phyloP scores from a whole-genome alignment of 37 sponge, comb jelly and placozoan species.

The Cliona cf. orientalis region DNA sequence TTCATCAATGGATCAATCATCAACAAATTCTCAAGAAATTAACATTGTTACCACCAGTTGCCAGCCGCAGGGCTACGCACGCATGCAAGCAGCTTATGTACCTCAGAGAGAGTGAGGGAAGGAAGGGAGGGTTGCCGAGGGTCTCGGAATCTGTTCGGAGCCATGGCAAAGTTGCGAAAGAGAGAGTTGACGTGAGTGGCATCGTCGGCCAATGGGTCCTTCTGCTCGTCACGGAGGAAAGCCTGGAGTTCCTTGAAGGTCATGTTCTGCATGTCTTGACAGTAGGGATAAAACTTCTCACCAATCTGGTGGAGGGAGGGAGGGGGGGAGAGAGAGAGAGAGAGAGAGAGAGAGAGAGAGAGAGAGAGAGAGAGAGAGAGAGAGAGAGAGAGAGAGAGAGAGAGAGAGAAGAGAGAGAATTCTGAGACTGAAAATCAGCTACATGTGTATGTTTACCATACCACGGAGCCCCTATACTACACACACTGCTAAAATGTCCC shows the following conservation, averaged over 20 bases:
- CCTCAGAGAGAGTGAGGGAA: slow-evolving; percentile 70
- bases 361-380: too few relatives aligned
- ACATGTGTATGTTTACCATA: too few relatives aligned
- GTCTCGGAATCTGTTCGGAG: slow-evolving; percentile 44
- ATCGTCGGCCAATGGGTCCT: slow-evolving; percentile 59
- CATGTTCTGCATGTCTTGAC: slow-evolving; percentile 50
- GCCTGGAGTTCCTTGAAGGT: slow-evolving; percentile 60
- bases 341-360: neutral
- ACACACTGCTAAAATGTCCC: too few relatives aligned
- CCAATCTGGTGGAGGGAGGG: slow-evolving; percentile 49
- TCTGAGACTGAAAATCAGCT: too few relatives aligned
- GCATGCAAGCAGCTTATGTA: too few relatives aligned
- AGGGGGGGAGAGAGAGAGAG: neutral
- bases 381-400: too few relatives aligned
- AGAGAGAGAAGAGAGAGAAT: too few relatives aligned
- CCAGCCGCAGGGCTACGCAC: too few relatives aligned
- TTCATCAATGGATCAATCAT: too few relatives aligned
- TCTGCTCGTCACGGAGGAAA: slow-evolving; percentile 71
- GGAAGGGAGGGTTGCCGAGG: slow-evolving; percentile 65
- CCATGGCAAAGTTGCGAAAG: slow-evolving; percentile 50
- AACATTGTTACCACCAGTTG: too few relatives aligned
- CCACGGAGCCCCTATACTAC: too few relatives aligned
- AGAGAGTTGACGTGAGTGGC: slow-evolving; percentile 45
- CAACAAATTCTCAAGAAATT: too few relatives aligned
- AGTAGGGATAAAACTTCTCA: slow-evolving; percentile 57